phyloP scores from a whole-genome alignment of 2,797 vertebrate species.

The Coluber constrictor region DNA sequence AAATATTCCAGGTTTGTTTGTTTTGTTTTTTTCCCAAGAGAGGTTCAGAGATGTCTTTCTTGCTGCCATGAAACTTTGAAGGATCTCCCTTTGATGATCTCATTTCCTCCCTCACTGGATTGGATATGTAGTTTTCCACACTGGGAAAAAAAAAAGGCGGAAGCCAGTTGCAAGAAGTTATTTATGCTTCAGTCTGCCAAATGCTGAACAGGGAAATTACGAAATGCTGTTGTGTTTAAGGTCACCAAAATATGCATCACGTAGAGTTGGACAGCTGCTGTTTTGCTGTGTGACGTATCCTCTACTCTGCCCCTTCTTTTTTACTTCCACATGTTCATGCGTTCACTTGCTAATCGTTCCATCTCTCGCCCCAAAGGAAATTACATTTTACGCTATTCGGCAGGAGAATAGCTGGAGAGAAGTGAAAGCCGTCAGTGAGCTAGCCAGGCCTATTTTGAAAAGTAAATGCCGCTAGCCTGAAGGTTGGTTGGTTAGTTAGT shows the following conservation, averaged over 20 bases:
- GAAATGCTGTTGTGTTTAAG: background rate
- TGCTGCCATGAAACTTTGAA: rapidly evolving
- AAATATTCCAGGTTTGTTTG: background rate
- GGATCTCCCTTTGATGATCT: background rate
- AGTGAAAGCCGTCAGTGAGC: background rate
- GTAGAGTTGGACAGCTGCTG: background rate
- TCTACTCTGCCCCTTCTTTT: background rate
- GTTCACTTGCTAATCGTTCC: background rate
- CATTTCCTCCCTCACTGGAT: background rate
- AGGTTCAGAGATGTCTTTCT: background rate
- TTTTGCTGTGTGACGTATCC: background rate
- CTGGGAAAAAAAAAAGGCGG: too few species aligned
- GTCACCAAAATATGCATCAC: background rate
- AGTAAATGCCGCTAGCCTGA: background rate
- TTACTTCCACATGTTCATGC: background rate
- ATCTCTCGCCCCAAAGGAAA: background rate
- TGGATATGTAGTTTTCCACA: background rate
- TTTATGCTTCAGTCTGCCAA: background rate
- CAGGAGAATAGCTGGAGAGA: background rate
- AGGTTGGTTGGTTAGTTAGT: too few species aligned
- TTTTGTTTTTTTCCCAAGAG: background rate
- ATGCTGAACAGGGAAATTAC: background rate
- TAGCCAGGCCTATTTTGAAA: background rate
- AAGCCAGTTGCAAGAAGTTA: background rate
- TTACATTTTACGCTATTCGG: background rate